These are phyloP conservation scores for Pollenia griseotomentosa DNA, from an alignment of 2,888 invertebrate species.

Conservation along the genomic window DNA sequence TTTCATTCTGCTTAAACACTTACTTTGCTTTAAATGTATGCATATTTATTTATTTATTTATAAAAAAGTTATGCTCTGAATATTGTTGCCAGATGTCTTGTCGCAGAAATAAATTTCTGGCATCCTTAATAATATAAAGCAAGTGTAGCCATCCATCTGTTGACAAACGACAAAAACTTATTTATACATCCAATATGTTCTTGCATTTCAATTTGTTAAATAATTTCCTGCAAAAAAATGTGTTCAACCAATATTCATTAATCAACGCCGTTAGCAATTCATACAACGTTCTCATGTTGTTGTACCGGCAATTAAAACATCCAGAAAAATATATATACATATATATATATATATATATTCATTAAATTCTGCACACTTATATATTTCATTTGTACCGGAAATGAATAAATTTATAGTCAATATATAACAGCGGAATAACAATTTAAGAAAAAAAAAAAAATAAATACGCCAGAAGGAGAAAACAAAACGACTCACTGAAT, in stretches of 20 bases:
- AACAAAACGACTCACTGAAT: constrained; percentile 1
- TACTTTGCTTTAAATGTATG: too few relatives aligned
- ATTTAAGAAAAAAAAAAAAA: constrained; percentile 16
- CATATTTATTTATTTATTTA: too few relatives aligned
- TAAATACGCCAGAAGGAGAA: constrained; percentile 9
- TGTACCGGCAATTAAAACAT: constrained; percentile 6
- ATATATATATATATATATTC: not conserved
- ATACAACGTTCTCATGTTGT: not conserved
- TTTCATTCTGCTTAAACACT: too few relatives aligned
- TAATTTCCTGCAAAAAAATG: not conserved
- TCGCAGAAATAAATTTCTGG: too few relatives aligned
- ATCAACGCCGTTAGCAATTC: not conserved
- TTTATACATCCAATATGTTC: not conserved
- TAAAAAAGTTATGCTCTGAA: too few relatives aligned
- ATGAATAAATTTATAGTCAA: constrained; percentile 69
- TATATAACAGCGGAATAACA: constrained; percentile 41
- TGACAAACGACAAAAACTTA: not conserved
- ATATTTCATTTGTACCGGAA: constrained; percentile 49
- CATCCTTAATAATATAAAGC: too few relatives aligned
- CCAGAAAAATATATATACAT: too few relatives aligned
- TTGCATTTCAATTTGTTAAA: not conserved
- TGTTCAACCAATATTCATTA: constrained; percentile 9
- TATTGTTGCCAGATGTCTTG: too few relatives aligned
- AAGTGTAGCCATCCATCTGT: too few relatives aligned
- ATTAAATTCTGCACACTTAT: not conserved